Evolutionary conservation across 2,797 vertebrate species (phyloP).

Genomic region (Cyclura pinguis): DNA sequence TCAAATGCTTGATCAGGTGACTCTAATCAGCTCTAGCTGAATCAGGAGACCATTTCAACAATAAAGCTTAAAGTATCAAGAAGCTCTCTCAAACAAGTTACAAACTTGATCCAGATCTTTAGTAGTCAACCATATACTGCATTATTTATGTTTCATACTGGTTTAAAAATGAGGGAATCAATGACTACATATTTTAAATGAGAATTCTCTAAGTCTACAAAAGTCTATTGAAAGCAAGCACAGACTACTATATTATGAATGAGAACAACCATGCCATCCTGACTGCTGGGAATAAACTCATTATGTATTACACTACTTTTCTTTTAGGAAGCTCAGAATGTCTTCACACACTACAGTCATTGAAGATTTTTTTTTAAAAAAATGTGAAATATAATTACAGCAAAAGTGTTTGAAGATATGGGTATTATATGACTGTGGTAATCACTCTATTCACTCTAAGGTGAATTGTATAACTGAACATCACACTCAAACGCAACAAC

Average conservation of each 20-base stretch:
- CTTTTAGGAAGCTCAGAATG: too few species aligned
- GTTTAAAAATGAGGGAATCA: not conserved
- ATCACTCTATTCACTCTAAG: too few species aligned
- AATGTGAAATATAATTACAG: too few species aligned
- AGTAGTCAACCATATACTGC: not conserved
- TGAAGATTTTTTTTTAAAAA: too few species aligned
- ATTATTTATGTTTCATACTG: not conserved
- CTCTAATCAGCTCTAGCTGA: conserved; percentile 4
- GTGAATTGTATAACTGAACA: too few species aligned
- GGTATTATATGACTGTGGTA: too few species aligned
- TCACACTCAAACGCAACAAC: too few species aligned
- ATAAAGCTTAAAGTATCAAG: conserved; percentile 6
- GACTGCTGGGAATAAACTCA: too few species aligned
- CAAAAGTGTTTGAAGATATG: too few species aligned
- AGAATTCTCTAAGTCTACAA: not conserved
- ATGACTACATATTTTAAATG: not conserved
- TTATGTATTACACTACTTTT: too few species aligned
- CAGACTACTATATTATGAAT: not conserved
- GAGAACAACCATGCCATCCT: too few species aligned
- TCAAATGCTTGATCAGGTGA: conserved; percentile 15
- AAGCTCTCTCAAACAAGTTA: not conserved
- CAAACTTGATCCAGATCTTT: not conserved
- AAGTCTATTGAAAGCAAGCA: not conserved
- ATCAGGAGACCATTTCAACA: conserved; percentile 4
- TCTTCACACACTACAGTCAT: too few species aligned